These are phyloP conservation scores for Archips xylosteana DNA, from an alignment of 2,888 invertebrate species.

Conservation along the genomic window DNA sequence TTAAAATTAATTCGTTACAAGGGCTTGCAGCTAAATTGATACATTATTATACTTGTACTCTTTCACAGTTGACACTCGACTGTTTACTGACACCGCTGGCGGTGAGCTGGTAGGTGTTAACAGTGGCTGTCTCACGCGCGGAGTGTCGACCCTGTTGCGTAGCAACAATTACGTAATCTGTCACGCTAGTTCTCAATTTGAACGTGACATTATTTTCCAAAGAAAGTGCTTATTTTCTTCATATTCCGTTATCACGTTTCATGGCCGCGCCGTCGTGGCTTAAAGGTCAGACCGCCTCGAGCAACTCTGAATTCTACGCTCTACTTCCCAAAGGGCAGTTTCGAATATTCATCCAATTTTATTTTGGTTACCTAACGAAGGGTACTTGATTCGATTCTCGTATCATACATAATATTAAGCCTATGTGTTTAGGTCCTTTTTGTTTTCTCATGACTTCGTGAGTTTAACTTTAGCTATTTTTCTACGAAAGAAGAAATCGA, in stretches of 20 bases:
- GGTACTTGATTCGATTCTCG: constrained; percentile 22
- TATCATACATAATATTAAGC: constrained; percentile 26
- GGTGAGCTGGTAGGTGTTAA: too few relatives aligned
- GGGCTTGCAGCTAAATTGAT: too few relatives aligned
- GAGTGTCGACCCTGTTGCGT: too few relatives aligned
- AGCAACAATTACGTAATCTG: not conserved
- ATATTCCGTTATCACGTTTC: constrained; percentile 13
- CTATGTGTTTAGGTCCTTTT: constrained; percentile 16
- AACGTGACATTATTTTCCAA: not conserved
- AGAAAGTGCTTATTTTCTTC: constrained; percentile 5
- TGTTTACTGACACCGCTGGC: too few relatives aligned
- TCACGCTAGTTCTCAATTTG: not conserved
- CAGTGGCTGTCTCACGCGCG: too few relatives aligned
- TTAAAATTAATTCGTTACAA: too few relatives aligned
- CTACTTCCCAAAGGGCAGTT: not conserved
- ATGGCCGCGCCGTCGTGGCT: not conserved
- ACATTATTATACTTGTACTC: too few relatives aligned
- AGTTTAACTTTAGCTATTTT: constrained; percentile 4
- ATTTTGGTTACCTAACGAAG: constrained; percentile 14
- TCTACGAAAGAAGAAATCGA: not conserved
- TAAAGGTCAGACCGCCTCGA: not conserved
- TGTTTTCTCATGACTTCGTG: constrained; percentile 6
- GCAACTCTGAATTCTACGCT: not conserved
- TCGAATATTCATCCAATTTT: not conserved
- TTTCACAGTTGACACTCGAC: too few relatives aligned